These are phyloP conservation scores for Leucophora obtusa DNA, from an alignment of 2,888 invertebrate species.

Conservation along the genomic window DNA sequence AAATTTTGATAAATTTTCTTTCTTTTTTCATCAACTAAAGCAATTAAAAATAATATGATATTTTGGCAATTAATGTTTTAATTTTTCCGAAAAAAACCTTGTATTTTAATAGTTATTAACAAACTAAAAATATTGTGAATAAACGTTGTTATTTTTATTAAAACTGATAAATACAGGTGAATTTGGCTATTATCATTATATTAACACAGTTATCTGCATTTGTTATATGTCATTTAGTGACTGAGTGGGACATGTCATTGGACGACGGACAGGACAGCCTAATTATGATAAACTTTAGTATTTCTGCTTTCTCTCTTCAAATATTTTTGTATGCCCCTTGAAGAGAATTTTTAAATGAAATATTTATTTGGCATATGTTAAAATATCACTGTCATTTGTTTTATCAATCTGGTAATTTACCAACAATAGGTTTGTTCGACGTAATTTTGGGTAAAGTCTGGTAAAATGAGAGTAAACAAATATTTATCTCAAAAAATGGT, in stretches of 20 bases:
- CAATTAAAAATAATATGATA: not conserved
- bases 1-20: not conserved
- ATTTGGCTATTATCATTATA: constrained; percentile 8
- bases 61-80: not conserved
- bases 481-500: too few relatives aligned
- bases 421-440: not conserved
- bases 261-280: constrained; percentile 8
- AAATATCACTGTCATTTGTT: constrained; percentile 37
- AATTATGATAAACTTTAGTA: constrained; percentile 29
- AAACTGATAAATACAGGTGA: constrained; percentile 33
- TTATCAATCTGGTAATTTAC: constrained; percentile 38
- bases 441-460: too few relatives aligned
- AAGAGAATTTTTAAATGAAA: not conserved
- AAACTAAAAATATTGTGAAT: constrained; percentile 34
- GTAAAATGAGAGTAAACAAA: too few relatives aligned
- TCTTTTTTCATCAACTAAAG: not conserved
- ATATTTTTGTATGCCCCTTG: not conserved
- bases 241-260: constrained; percentile 24
- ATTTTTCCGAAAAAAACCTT: constrained; percentile 20
- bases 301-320: not conserved
- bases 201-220: constrained; percentile 2
- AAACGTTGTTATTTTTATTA: not conserved
- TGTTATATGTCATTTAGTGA: constrained; percentile 9
- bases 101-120: constrained; percentile 7
- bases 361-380: constrained; percentile 20